Evolutionary conservation across 2,113 vertebrate species (phyloP).

Genomic region (Ctenodactylus gundi): DNA sequence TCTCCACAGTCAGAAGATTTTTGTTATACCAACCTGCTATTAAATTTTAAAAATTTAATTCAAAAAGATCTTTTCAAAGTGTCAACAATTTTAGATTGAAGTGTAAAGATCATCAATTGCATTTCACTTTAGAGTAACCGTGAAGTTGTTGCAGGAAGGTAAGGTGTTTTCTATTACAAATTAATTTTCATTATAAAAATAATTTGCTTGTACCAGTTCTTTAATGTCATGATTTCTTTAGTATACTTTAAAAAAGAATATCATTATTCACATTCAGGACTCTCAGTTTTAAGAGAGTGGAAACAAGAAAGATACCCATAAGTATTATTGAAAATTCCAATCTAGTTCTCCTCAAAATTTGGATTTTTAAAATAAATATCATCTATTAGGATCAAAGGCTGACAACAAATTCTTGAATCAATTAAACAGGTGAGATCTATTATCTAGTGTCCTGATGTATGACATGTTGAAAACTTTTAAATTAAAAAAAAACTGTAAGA

Average conservation of each 20-base stretch:
- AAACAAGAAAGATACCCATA: neutral
- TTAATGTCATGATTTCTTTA: constrained; percentile 25
- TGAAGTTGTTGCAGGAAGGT: neutral
- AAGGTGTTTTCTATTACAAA: neutral
- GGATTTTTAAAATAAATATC: constrained; percentile 37
- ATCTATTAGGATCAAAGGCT: neutral
- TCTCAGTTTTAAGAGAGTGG: neutral
- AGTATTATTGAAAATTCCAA: constrained; percentile 25
- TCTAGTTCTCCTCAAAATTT: constrained; percentile 10
- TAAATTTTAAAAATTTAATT: neutral
- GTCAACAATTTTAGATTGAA: neutral
- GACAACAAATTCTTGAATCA: constrained; percentile 21
- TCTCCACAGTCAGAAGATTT: neutral
- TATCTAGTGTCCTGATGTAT: neutral
- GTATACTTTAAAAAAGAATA: too few relatives aligned
- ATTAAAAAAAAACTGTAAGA: neutral
- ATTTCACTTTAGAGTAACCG: neutral
- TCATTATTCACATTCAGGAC: neutral
- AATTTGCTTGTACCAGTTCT: neutral
- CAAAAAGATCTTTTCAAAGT: neutral
- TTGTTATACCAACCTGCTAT: neutral
- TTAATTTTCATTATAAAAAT: constrained; percentile 14
- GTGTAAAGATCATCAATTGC: neutral
- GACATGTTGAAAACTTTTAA: constrained; percentile 5
- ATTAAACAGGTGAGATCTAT: neutral